These are phyloP conservation scores for Microtus ochrogaster DNA, from an alignment of 2,113 vertebrate species.

Conservation along the genomic window DNA sequence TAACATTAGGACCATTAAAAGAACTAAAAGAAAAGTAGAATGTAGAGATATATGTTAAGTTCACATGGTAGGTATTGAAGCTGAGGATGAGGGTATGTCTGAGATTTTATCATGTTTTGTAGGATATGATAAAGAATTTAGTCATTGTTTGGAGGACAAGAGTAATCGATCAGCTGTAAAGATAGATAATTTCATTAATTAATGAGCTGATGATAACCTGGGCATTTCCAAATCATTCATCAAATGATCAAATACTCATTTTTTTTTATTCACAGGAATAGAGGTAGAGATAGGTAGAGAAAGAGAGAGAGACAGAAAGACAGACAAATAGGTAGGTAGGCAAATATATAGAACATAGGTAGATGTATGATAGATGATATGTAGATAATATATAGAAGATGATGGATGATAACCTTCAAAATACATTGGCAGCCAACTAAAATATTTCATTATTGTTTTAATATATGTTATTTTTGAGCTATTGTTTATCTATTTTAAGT, in stretches of 20 bases:
- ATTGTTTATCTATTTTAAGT: background rate
- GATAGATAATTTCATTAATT: background rate
- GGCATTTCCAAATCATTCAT: conserved; percentile 15
- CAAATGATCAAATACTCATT: background rate
- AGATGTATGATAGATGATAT: no score
- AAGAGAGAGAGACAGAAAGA: background rate
- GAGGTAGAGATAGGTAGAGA: background rate
- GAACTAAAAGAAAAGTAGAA: background rate
- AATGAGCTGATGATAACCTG: background rate
- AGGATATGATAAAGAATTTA: background rate
- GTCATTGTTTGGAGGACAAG: background rate
- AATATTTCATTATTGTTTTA: background rate
- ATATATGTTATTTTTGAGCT: conserved; percentile 11
- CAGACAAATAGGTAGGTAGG: background rate
- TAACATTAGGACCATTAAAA: background rate
- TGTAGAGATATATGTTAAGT: background rate
- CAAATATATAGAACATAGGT: background rate
- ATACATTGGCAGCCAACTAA: background rate
- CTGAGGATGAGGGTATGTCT: background rate
- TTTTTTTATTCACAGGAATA: background rate
- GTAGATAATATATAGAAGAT: background rate
- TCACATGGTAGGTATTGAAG: background rate
- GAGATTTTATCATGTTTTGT: background rate
- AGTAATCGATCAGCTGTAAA: background rate
- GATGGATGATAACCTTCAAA: background rate